These are phyloP conservation scores for Ceratosolen solmsi DNA, from an alignment of 1,140 invertebrate species.

Conservation along the genomic window DNA sequence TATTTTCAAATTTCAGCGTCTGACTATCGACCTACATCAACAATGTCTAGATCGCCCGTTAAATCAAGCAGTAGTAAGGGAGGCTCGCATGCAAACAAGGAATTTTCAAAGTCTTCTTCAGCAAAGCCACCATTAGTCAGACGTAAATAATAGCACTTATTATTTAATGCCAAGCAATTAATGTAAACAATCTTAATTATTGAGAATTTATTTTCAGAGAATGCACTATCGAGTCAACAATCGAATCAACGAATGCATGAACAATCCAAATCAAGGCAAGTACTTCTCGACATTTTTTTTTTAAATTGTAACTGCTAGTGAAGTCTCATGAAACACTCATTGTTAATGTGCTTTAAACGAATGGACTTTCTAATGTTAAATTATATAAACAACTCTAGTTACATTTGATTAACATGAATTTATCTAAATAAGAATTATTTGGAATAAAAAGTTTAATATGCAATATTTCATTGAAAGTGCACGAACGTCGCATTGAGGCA, in stretches of 20 bases:
- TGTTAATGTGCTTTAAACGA: too few species aligned
- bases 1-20: neutral
- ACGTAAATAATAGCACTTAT: conserved; percentile 54
- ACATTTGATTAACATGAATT: too few species aligned
- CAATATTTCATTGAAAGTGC: too few species aligned
- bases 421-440: too few species aligned
- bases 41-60: neutral
- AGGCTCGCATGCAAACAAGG: conserved; percentile 43
- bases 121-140: conserved; percentile 50
- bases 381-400: too few species aligned
- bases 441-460: too few species aligned
- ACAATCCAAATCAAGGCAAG: conserved; percentile 66
- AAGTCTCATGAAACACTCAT: too few species aligned
- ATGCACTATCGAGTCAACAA: conserved; percentile 49
- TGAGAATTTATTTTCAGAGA: conserved; percentile 57
- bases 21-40: neutral
- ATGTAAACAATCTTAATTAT: neutral
- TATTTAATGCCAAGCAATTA: neutral
- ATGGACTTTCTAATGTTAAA: too few species aligned
- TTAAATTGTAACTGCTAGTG: neutral
- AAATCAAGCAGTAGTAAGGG: neutral
- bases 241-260: conserved; percentile 51
- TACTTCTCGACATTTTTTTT: neutral
- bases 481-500: too few species aligned
- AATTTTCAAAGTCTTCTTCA: conserved; percentile 37